phyloP scores from a whole-genome alignment of 2,113 vertebrate genomes.

The Cnemophilus loriae region DNA sequence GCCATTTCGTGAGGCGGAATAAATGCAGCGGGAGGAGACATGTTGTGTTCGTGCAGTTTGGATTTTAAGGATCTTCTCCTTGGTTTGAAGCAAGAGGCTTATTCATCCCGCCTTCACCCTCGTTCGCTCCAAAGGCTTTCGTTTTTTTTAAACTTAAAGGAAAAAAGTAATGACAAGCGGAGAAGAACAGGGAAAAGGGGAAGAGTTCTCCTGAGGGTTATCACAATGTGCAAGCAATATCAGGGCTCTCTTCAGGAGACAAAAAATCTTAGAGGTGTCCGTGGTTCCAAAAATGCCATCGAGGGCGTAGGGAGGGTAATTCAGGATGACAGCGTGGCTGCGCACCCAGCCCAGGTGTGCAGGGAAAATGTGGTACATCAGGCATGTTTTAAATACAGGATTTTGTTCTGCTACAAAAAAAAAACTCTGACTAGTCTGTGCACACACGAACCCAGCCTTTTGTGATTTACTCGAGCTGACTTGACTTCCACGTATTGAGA shows the following conservation, averaged over 20 bases:
- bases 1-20: slow-evolving; percentile 33
- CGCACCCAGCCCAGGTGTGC: background rate
- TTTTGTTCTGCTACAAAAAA: background rate
- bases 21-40: slow-evolving; percentile 2
- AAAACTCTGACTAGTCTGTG: background rate
- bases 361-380: background rate
- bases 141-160: background rate
- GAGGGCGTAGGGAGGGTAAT: background rate
- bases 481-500: background rate
- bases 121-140: background rate
- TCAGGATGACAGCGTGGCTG: fast-evolving
- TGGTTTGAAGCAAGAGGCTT: background rate
- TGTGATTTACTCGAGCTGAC: background rate
- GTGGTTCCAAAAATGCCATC: background rate
- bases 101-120: background rate
- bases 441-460: fast-evolving
- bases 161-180: background rate
- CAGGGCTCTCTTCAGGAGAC: background rate
- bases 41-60: background rate
- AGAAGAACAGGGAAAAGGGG: background rate
- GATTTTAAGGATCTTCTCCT: background rate
- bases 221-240: background rate
- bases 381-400: background rate
- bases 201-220: background rate
- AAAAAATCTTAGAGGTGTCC: background rate